Evolutionary conservation across 2,113 vertebrate genomes (phyloP).

Genomic region (Sorex fumeus): DNA sequence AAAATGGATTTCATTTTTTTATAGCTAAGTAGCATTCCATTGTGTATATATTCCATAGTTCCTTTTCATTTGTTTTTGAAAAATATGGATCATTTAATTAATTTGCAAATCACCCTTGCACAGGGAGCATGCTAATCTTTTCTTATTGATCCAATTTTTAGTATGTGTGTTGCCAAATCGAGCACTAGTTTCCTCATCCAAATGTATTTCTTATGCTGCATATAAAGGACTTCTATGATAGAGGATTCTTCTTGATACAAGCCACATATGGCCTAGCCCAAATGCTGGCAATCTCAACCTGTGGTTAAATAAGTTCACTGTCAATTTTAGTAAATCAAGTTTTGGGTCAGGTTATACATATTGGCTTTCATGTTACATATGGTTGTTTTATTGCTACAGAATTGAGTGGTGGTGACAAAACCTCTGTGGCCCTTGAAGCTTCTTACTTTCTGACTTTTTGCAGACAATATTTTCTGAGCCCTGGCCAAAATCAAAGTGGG

Average conservation of each 20-base stretch:
- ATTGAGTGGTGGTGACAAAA: background rate
- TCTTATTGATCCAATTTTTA: too few species aligned
- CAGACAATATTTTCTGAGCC: background rate
- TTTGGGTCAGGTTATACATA: rapidly evolving
- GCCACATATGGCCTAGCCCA: background rate
- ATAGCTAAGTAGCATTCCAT: too few species aligned
- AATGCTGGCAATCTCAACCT: background rate
- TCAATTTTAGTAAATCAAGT: background rate
- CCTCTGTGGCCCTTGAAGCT: background rate
- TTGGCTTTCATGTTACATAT: background rate
- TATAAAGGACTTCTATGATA: background rate
- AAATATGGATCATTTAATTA: too few species aligned
- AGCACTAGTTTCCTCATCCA: too few species aligned
- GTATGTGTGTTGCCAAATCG: too few species aligned
- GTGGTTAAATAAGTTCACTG: background rate
- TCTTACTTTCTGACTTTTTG: background rate
- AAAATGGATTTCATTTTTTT: too few species aligned
- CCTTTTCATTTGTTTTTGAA: too few species aligned
- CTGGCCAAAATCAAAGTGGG: background rate
- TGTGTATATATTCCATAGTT: too few species aligned
- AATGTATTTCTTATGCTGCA: too few species aligned
- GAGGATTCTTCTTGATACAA: background rate
- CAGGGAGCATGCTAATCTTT: too few species aligned
- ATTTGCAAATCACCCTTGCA: too few species aligned
- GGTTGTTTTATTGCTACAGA: background rate